phyloP scores from a whole-genome alignment of 2,797 vertebrate species.

The Microtus californicus region DNA sequence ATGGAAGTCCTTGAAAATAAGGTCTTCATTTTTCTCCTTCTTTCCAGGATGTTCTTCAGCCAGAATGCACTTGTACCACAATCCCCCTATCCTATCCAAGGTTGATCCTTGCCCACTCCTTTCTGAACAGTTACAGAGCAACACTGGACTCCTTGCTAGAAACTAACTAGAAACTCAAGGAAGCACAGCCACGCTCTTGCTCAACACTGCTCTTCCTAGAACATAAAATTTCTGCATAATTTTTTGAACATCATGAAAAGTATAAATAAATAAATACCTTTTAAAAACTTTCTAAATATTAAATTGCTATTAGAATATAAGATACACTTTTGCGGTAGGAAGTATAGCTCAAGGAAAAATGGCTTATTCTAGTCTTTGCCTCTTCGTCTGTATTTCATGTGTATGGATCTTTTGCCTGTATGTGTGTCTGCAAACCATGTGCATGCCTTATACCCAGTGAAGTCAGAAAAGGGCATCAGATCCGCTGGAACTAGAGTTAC shows the following conservation, averaged over 20 bases:
- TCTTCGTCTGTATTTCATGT: not conserved
- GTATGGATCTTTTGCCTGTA: not conserved
- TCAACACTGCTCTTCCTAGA: not conserved
- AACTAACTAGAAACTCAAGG: not conserved
- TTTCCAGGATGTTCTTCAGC: not conserved
- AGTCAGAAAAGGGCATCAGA: not conserved
- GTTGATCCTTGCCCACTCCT: not conserved
- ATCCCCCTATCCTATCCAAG: not conserved
- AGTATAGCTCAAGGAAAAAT: not conserved
- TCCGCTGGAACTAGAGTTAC: not conserved
- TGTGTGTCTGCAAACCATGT: not conserved
- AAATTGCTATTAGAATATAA: not conserved
- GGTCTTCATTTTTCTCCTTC: slow-evolving; percentile 1
- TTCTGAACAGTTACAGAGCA: not conserved
- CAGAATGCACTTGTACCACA: not conserved
- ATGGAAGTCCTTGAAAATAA: not conserved
- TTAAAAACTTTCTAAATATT: not conserved
- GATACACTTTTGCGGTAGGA: not conserved
- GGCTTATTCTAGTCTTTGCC: not conserved
- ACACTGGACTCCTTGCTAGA: not conserved
- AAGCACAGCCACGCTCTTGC: not conserved
- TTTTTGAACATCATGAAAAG: slow-evolving; percentile 6
- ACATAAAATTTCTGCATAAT: not conserved
- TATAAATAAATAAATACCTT: not conserved
- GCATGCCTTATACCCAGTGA: not conserved